Percentiles rank a stretch among this genome's conserved stretches.
Evolutionary conservation across 2,113 vertebrate species (phyloP).

Genomic region (Larimichthys polyactis): DNA sequence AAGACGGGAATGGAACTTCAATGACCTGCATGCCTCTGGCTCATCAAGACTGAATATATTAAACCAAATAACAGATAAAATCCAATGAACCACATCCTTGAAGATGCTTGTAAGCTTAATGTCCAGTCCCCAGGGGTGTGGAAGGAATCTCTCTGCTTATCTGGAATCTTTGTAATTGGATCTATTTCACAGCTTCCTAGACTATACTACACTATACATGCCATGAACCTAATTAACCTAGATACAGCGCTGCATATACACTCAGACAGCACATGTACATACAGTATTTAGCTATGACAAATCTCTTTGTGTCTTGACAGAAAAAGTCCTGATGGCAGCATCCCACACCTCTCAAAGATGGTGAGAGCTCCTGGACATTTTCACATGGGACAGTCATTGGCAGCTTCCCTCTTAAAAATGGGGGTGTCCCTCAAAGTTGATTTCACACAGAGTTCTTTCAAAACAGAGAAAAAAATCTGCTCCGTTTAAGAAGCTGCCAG

Average conservation of each 20-base stretch:
- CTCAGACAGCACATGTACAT: conserved; percentile 14
- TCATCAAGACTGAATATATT: conserved; percentile 78
- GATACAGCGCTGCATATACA: background rate
- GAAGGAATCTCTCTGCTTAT: conserved; percentile 39
- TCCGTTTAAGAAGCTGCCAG: conserved; percentile 79
- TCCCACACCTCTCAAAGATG: conserved; percentile 61
- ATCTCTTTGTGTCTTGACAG: conserved; percentile 55
- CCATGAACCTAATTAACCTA: conserved; percentile 52
- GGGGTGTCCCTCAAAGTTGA: conserved; percentile 70
- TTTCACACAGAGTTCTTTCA: conserved; percentile 78
- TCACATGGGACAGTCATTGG: conserved; percentile 71
- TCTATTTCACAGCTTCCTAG: conserved; percentile 49
- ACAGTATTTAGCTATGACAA: conserved; percentile 44
- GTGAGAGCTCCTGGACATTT: conserved; percentile 57
- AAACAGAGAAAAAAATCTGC: conserved; percentile 71
- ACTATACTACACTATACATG: conserved; percentile 26
- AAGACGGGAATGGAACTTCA: conserved; percentile 76
- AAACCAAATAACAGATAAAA: conserved; percentile 67
- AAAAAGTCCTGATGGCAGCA: conserved; percentile 36
- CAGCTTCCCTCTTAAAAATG: conserved; percentile 48
- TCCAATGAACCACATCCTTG: conserved; percentile 68
- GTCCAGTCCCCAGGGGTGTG: conserved; percentile 61
- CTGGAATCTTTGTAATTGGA: conserved; percentile 50
- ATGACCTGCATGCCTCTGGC: conserved; percentile 76
- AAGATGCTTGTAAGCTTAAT: conserved; percentile 72